Base-by-base conservation (phyloP, 2,113 vertebrate genomes). In the Tragulus kanchil region DNA sequence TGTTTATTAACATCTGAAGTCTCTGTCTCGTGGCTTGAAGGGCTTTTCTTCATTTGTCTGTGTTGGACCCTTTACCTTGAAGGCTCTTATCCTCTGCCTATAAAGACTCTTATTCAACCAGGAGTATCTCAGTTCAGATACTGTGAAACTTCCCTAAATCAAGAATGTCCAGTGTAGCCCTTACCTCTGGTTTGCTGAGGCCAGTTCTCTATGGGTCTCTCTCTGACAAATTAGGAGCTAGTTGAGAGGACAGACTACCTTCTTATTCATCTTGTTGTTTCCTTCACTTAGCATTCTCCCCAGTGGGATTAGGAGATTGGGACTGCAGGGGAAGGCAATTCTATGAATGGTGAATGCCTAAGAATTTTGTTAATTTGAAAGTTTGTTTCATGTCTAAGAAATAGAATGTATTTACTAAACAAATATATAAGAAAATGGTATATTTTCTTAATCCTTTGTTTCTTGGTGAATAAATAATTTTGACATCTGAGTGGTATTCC, bases 271-370 rank as follows among this genome's bases (percentile, higher is more conserved):
- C 45, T 26, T 50, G 1, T 28, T 31, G 1, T 78, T 54, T 73
- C 3, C 14, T 54, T 2, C 58, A 48, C 31, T 84, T 8, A 36
- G 23, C 3, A 16, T 79, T 48, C 11, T 54, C 25, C 71, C n/a
- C 14, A 54, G 48, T 45, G 52, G 45, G 48, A 62, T 75, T 73
- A 54, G 17, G 56, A 52, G 28, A 45, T 17, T 21, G 3, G 5
- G 2, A 42, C 28, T 36, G 19, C 0, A 0, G 19, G 10, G 6
- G 11, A 25, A 1, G 45, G 1, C 42, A 21, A 1, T 36, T 36
- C 36, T 36, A 36, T 36, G 36, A 36, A 14, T 12, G 9, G 31
- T n/a, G 8, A 67, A 59, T 48, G 13, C 16, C 23, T 73, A 52
- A 77, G 45, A 28, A 5, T 56, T n/a, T 31, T 56, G 14, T 52